Conservation (phyloP, 2,797 vertebrate species). For the Labeo calbasu region DNA sequence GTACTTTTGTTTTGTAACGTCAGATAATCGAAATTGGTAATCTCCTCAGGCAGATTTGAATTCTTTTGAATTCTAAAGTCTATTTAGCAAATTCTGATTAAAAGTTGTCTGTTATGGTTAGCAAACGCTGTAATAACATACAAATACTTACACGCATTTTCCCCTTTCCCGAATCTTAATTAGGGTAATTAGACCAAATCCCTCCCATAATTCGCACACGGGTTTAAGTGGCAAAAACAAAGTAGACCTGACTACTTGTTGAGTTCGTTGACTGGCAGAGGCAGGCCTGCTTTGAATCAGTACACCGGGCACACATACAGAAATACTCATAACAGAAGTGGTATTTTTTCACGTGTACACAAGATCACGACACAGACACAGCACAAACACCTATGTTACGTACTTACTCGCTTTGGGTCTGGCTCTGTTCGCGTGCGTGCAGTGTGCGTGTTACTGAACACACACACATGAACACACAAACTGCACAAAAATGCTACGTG, state of each 20-base stretch:
- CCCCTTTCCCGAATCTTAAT: neutral
- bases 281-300: constrained; percentile 22
- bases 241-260: constrained; percentile 50
- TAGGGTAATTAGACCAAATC: neutral
- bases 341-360: constrained; percentile 51
- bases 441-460: constrained; percentile 58
- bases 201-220: constrained; percentile 16
- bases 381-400: constrained; percentile 58
- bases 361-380: constrained; percentile 59
- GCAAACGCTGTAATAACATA: neutral
- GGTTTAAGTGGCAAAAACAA: constrained; percentile 10
- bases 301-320: constrained; percentile 14
- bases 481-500: constrained; percentile 43
- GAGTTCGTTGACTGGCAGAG: constrained; percentile 26
- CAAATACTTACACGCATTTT: neutral
- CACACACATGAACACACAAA: constrained; percentile 61
- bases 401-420: constrained; percentile 62
- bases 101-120: neutral
- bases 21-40: neutral
- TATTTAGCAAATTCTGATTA: neutral
- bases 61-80: neutral
- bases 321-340: constrained; percentile 5
- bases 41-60: neutral
- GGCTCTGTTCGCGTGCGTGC: constrained; percentile 61
- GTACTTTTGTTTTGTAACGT: neutral